Evolutionary conservation across 2,888 invertebrate genomes (phyloP), one percentile per base, ranked within the genome.

Genomic region (Caenorhabditis sp.): DNA sequence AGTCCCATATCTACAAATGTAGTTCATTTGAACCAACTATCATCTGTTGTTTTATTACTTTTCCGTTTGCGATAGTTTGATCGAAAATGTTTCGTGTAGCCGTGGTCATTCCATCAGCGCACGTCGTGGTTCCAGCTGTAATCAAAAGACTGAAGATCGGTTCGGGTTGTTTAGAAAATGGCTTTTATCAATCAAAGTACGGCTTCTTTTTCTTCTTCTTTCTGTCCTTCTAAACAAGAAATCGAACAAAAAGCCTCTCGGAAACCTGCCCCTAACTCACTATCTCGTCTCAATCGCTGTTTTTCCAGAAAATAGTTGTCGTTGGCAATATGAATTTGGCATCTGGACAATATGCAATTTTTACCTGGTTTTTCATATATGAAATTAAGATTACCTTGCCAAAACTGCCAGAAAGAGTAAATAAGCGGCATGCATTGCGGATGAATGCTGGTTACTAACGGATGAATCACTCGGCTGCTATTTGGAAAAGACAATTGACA

Each of bases 1-100:
- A 79, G 15, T 76, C 73, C 79, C 79, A 79, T 17, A 35, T 75
- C 59, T 72, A 22, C 27, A 73, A 63, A 5, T n/a, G 5, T n/a
- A 13, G 4, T 22, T 20, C 8, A 32, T 13, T n/a, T 26, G 32
- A n/a, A n/a, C n/a, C n/a, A n/a, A n/a, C n/a, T n/a, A n/a, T n/a
- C n/a, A n/a, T n/a, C 1, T 35, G 45, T 27, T 30, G 35, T 9
- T 45, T 35, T 15, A 39, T 53, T 53, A 71, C 71, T 35, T 71
- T 70, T 30, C 70, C 70, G 32, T 15, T 32, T 17, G 70, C 70
- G 22, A 70, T 32, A 5, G 70, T 52, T 50, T 70, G 52, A 37
- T 46, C 26, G 27, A 70, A 61, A 30, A 70, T 30, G 59, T 59
- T 59, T 27, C 70, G 43, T 52, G 70, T 70, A 15, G 43, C 52